Conservation (phyloP, 2,113 vertebrate genomes). For the Mus spicilegus region DNA sequence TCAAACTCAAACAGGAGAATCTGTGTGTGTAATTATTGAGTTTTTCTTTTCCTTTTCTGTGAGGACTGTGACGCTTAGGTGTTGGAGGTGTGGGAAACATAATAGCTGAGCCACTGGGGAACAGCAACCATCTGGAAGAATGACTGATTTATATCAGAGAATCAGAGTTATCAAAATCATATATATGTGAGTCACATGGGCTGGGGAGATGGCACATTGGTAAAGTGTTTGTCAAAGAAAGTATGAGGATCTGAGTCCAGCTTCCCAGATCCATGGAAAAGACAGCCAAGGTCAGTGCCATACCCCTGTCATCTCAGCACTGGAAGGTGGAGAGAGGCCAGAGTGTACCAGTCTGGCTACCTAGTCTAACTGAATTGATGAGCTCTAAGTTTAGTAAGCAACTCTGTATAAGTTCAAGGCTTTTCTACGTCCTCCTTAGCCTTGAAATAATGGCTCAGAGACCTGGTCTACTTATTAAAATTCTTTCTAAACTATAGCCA, state of each 20-base stretch:
- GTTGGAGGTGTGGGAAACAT: neutral
- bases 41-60: neutral
- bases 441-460: too few species aligned
- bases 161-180: neutral
- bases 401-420: too few species aligned
- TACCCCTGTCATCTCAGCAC: neutral
- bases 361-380: neutral
- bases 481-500: too few species aligned
- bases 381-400: neutral
- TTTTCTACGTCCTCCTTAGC: too few species aligned
- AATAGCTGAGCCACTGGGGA: neutral
- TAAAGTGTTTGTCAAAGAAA: neutral
- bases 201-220: neutral
- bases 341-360: neutral
- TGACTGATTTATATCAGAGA: neutral
- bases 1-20: neutral
- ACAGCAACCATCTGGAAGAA: neutral
- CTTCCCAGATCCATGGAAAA: neutral
- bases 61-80: neutral
- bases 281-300: neutral
- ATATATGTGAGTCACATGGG: neutral
- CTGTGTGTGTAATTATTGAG: neutral
- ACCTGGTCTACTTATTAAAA: too few species aligned
- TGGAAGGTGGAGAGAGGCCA: neutral
- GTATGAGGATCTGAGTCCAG: neutral